A percentile compares a stretch with the other conserved stretches of the same genome.
phyloP scores from a whole-genome alignment of 2,113 vertebrate genomes.

The Albula goreensis region DNA sequence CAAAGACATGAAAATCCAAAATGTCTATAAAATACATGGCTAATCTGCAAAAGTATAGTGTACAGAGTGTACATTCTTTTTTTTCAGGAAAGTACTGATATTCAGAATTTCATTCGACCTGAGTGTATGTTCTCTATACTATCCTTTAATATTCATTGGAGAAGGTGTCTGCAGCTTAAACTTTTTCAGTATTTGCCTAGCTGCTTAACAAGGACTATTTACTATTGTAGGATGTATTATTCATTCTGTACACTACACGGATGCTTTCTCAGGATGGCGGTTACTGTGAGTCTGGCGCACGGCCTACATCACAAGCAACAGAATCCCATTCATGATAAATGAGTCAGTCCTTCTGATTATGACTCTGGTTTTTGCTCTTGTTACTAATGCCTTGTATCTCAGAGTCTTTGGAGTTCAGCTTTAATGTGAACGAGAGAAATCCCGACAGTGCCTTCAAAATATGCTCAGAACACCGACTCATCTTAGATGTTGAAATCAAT shows the following conservation, averaged over 20 bases:
- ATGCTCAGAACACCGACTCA: slow-evolving; percentile 31
- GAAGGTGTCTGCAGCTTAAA: not conserved
- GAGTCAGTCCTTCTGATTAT: slow-evolving; percentile 11
- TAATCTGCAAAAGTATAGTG: too few relatives aligned
- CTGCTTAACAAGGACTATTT: not conserved
- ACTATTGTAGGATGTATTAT: not conserved
- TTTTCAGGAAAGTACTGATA: too few relatives aligned
- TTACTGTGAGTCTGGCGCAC: not conserved
- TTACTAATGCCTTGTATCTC: not conserved
- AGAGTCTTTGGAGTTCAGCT: slow-evolving; percentile 11
- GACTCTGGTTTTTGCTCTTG: not conserved
- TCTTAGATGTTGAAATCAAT: slow-evolving; percentile 21
- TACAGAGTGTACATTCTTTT: too few relatives aligned
- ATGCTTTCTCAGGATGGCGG: not conserved
- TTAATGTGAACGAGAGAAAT: slow-evolving; percentile 15
- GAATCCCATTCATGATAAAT: slow-evolving; percentile 17
- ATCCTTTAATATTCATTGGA: too few relatives aligned
- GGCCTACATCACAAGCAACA: slow-evolving; percentile 11
- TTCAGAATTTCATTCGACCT: too few relatives aligned
- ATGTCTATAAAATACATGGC: too few relatives aligned
- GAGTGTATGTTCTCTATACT: too few relatives aligned
- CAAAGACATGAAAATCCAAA: too few relatives aligned
- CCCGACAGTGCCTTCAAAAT: slow-evolving; percentile 18
- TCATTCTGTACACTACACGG: not conserved
- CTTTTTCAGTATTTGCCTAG: not conserved